Evolutionary conservation across 2,113 vertebrate species (phyloP), one percentile per base, ranked within the genome.

Genomic region (Saccopteryx leptura): DNA sequence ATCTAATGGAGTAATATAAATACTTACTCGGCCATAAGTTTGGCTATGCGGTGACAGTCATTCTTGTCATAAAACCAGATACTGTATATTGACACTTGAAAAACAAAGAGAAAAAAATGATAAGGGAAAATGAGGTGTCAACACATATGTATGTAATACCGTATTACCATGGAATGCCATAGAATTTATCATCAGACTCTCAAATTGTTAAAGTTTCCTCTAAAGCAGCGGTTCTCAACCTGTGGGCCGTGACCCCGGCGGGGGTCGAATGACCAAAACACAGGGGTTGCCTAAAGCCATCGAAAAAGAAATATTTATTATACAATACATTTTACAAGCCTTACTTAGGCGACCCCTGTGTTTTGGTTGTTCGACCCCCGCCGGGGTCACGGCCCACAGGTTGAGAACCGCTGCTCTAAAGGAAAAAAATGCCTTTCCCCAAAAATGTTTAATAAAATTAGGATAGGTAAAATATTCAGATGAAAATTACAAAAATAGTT

Each of bases 61-160:
- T 98, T 99, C 98, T 99, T 99, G 98, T 99, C 99, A 65, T 99
- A 99, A 98, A 99, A 99, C 99, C 99, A 99, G 98, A 99, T 99
- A 97, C 99, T 99, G 98, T 99, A 99, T 98, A 99, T 99, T 71
- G 99, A 99, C 98, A 99, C 99, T 99, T 99, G 98, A 98, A 98
- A 98, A 98, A 97, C 82, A 87, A 97, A 98, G 24, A 46, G 68
- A 91, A 88, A 97, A n/a, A 56, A 96, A 91, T 52, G 52, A 28
- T 97, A 78, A 98, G 87, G 83, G 18, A 83, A 95, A 91, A 74
- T 72, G 52, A 92, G 24, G 33, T 68, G 93, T 76, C 28, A 91
- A 83, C 13, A 93, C 71, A 17, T 75, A 96, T 26, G 79, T 74
- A 94, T 91, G 58, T 56, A 90, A 94, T 17, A 56, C 28, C 46